Evolutionary conservation across 2,113 vertebrate genomes (phyloP).

Genomic region (Psittacara wagleri): DNA sequence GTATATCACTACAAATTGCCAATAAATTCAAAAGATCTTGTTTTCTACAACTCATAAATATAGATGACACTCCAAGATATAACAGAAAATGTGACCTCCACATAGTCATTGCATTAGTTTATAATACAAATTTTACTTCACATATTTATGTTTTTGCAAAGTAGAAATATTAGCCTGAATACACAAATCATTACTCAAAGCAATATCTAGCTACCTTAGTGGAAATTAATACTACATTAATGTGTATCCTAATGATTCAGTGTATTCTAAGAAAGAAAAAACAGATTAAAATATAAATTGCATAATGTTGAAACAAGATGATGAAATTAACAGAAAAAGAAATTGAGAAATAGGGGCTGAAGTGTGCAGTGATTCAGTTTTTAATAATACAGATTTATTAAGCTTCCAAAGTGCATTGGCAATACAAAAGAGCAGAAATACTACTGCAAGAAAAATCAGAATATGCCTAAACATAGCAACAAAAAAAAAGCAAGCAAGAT

Average conservation of each 20-base stretch:
- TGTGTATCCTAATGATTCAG: background rate
- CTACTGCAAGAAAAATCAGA: background rate
- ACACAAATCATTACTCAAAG: background rate
- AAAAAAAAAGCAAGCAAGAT: background rate
- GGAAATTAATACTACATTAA: background rate
- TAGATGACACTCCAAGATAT: background rate
- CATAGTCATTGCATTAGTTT: background rate
- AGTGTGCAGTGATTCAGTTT: background rate
- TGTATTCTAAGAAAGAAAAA: background rate
- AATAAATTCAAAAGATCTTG: conserved; percentile 18
- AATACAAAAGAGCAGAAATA: background rate
- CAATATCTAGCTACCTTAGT: background rate
- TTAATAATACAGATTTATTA: background rate
- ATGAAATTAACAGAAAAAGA: background rate
- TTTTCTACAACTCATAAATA: conserved; percentile 5
- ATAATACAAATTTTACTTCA: background rate
- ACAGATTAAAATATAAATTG: background rate
- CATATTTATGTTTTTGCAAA: background rate
- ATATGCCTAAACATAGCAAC: background rate
- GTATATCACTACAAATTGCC: background rate
- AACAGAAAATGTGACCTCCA: background rate
- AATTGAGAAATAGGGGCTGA: background rate
- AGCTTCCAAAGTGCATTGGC: background rate
- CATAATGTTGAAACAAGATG: background rate
- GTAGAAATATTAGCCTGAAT: conserved; percentile 1